Evolutionary conservation across 2,888 invertebrate genomes (phyloP).

Genomic region (Scrobipalpa atriplicella): DNA sequence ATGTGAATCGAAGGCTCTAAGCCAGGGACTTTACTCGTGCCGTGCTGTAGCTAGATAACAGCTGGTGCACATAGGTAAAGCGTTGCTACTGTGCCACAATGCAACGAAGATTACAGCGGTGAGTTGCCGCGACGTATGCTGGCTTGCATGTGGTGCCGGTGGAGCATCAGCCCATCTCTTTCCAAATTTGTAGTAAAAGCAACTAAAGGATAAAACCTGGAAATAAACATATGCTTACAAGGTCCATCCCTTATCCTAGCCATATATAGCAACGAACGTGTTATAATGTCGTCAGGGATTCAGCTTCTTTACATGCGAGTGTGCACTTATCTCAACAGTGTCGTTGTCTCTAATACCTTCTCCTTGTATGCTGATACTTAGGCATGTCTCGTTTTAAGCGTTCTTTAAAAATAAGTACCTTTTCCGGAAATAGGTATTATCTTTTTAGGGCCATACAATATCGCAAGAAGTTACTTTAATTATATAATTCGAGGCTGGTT

Average conservation of each 20-base stretch:
- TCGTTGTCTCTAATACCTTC: not conserved
- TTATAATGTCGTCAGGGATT: not conserved
- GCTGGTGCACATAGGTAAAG: too few relatives aligned
- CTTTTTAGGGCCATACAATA: not conserved
- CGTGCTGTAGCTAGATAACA: not conserved
- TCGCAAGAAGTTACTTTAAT: not conserved
- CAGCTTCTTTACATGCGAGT: not conserved
- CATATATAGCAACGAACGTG: too few relatives aligned
- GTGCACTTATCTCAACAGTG: not conserved
- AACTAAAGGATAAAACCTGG: too few relatives aligned
- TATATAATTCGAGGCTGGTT: too few relatives aligned
- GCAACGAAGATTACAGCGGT: too few relatives aligned
- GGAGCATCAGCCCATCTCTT: too few relatives aligned
- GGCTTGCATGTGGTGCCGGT: too few relatives aligned
- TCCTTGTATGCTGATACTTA: constrained; percentile 1
- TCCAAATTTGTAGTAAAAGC: too few relatives aligned
- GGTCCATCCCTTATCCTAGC: too few relatives aligned
- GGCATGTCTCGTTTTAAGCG: not conserved
- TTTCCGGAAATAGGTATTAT: not conserved
- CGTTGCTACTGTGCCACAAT: too few relatives aligned
- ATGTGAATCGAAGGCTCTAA: not conserved
- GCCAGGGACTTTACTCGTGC: not conserved
- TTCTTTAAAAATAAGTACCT: not conserved
- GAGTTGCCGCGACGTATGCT: too few relatives aligned
- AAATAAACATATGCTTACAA: too few relatives aligned